Base-by-base conservation (phyloP, 2,113 vertebrate species). In the Gambusia holbrooki region DNA sequence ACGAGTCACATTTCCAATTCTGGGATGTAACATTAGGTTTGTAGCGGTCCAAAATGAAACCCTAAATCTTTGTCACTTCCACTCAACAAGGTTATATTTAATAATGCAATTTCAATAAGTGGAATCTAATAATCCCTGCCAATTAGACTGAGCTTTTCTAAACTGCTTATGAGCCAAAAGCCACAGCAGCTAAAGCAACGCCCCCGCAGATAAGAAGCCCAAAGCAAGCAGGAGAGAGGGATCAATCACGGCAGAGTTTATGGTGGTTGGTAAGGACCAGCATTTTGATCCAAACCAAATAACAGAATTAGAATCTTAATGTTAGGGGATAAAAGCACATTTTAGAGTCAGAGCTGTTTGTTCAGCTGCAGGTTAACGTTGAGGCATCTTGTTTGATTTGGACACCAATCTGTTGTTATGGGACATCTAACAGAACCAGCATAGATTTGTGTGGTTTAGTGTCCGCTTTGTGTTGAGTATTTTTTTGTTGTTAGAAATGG, bases 291-390 rank as follows among this genome's bases (percentile, higher is more conserved):
- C 84, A 91, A 91, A 84, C 77, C 48, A 91, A 93, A 93, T 82
- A 92, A 62, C 82, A 77, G 74, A 40, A 75, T 6, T 30, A 77
- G 73, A 76, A 67, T 80, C 71, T 73, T 63, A 69, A 88, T 71
- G 73, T 76, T 85, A 84, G 85, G 79, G 88, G 70, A 90, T 84
- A 82, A 33, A 88, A 90, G 82, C 81, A 83, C 63, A 77, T 84
- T 84, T 80, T 71, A 73, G 81, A 81, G 71, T 58, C 76, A 64
- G 73, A 64, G 73, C 63, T 90, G 82, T 94, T 94, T 93, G 84
- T 75, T 87, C 93, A 95, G 93, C 93, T 93, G 90, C 90, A 67
- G 81, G 75, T 73, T 77, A 83, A 91, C 86, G 84, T 88, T 77
- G 9, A 73, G 58, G 69, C 40, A 22, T 51, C 82, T 61, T 90